Conservation (phyloP, 2,888 invertebrate genomes). For the Nomada flava region DNA sequence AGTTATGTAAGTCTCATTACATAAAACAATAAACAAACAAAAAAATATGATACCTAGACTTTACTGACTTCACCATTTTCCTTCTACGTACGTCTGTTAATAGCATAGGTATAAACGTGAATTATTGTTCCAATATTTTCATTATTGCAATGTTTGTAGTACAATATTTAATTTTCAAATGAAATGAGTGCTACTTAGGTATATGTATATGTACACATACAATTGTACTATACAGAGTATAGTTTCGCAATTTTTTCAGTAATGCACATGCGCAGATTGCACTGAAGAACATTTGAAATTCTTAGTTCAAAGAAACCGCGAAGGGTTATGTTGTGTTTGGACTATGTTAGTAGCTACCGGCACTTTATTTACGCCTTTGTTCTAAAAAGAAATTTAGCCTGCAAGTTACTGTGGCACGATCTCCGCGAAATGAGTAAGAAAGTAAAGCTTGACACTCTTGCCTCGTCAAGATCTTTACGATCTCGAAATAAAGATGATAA, state of each 20-base stretch:
- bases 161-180: not conserved
- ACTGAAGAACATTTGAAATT: not conserved
- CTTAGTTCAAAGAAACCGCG: not conserved
- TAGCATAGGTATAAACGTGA: not conserved
- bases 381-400: not conserved
- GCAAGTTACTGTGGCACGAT: not conserved
- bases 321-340: conserved; percentile 45
- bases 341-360: not conserved
- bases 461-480: conserved; percentile 56
- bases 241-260: not conserved
- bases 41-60: conserved; percentile 4
- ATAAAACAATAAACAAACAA: conserved; percentile 57
- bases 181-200: not conserved
- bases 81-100: not conserved
- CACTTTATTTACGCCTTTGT: not conserved
- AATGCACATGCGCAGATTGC: conserved; percentile 19
- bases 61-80: conserved; percentile 8
- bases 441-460: conserved; percentile 59
- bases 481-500: conserved; percentile 54
- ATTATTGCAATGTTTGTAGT: not conserved
- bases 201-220: too few relatives aligned
- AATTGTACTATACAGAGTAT: not conserved
- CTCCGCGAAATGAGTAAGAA: conserved; percentile 64
- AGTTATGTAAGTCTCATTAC: conserved; percentile 62
- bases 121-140: not conserved